Evolutionary conservation across 2,797 vertebrate species (phyloP).

Genomic region (Trichosurus vulpecula): DNA sequence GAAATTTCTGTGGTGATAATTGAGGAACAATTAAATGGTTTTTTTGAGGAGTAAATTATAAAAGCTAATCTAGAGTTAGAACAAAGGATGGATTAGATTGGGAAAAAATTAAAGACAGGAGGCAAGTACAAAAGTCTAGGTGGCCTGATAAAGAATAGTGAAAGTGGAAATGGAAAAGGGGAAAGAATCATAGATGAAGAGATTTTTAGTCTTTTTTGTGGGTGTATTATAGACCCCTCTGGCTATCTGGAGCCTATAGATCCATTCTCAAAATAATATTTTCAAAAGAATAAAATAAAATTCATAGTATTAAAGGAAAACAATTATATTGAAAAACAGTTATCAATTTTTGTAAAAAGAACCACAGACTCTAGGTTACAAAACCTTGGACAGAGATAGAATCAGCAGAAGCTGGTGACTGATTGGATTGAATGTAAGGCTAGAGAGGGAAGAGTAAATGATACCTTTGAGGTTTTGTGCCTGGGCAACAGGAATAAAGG

Average conservation of each 20-base stretch:
- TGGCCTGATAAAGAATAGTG: not conserved
- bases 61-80: not conserved
- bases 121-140: not conserved
- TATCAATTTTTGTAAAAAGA: not conserved
- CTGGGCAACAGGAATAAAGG: not conserved
- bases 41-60: not conserved
- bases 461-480: not conserved
- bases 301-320: not conserved
- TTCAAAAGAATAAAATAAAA: not conserved
- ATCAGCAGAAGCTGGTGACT: not conserved
- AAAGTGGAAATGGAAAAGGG: not conserved
- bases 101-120: not conserved
- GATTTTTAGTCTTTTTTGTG: no score
- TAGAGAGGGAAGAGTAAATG: not conserved
- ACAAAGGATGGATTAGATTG: not conserved
- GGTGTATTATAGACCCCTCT: not conserved
- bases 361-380: not conserved
- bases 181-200: not conserved
- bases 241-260: not conserved
- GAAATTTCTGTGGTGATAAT: not conserved
- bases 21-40: not conserved
- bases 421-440: not conserved
- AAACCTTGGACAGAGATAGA: not conserved
- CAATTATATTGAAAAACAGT: not conserved
- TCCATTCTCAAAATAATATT: not conserved